Base-by-base conservation (phyloP, 1,140 invertebrate species). In the Zaprionus nigranus region DNA sequence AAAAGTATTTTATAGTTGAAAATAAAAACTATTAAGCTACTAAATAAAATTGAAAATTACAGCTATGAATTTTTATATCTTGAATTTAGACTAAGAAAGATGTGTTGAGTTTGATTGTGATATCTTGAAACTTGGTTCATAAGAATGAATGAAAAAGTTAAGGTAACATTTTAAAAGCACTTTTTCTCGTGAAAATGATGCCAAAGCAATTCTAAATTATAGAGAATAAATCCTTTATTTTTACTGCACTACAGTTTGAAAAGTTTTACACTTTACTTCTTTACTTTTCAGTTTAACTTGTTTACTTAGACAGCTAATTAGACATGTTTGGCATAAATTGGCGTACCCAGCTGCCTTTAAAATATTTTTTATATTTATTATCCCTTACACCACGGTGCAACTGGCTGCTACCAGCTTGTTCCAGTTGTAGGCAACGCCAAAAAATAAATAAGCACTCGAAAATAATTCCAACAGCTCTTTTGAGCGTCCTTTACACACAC, bases 361-460 rank as follows among this genome's bases (percentile, higher is more conserved):
- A 56, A 56, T 15, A 2, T 13, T n/a, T 54, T 20, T 2, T 11
- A 28, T 56, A 56, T 26, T 38, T 54, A 1, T 11, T 12, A 3
- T 7, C 12, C 40, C 38, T 28, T 34, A 9, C 34, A 70, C 60
- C 73, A 75, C 73, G 64, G 73, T 75, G 34, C 34, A 11, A n/a
- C 46, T 28, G 40, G 30, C n/a, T 20, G 68, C 22, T 49, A 30
- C 20, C 36, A 46, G n/a, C 26, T 43, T 59, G 67, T 20, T 57
- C 83, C 49, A 72, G 82, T 80, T 78, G 83, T 83, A 87, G 84
- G 83, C 83, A 83, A 88, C 81, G 75, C 71, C 68, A 68, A 86
- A 74, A 56, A 68, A 86, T 78, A 70, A 73, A 53, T 72, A 78
- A 88, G 65, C 80, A 78, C 84, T 88, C 77, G 83, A 88, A 80